Conservation (phyloP, 2,888 invertebrate species). For the Apodemia mormo region DNA sequence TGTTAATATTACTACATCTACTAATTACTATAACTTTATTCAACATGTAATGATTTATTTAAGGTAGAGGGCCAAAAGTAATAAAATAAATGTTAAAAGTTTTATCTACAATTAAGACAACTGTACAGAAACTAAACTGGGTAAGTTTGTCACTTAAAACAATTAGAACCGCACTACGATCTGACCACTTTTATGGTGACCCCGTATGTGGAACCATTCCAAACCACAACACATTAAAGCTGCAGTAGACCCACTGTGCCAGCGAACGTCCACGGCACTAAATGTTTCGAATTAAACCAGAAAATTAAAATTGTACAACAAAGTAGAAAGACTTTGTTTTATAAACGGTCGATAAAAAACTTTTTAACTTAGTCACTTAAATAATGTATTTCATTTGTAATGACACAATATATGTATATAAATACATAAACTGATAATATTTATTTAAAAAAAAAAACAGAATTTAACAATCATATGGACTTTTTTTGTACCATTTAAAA, state of each 20-base stretch:
- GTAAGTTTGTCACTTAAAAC: slow-evolving; percentile 64
- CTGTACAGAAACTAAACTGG: slow-evolving; percentile 41
- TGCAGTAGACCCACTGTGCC: slow-evolving; percentile 63
- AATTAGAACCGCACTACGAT: slow-evolving; percentile 59
- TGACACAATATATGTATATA: too few relatives aligned
- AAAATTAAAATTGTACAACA: slow-evolving; percentile 39
- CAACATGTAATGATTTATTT: too few relatives aligned
- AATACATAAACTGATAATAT: too few relatives aligned
- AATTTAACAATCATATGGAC: too few relatives aligned
- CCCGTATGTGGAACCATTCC: slow-evolving; percentile 67
- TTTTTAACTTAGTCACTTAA: too few relatives aligned
- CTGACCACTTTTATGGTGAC: slow-evolving; percentile 67
- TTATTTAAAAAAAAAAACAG: too few relatives aligned
- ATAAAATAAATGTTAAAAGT: neutral
- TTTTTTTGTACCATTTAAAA: too few relatives aligned
- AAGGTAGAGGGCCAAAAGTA: too few relatives aligned
- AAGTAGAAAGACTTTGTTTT: neutral
- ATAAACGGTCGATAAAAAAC: neutral
- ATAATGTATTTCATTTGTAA: too few relatives aligned
- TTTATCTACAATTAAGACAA: neutral
- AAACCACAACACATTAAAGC: slow-evolving; percentile 68
- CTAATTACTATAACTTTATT: too few relatives aligned
- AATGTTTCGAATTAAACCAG: slow-evolving; percentile 50
- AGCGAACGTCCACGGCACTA: slow-evolving; percentile 43
- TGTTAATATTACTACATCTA: too few relatives aligned